Percentiles rank a stretch among this genome's conserved stretches.
Evolutionary conservation across 2,888 invertebrate genomes (phyloP).

Genomic region (Chloroclysta siterata): DNA sequence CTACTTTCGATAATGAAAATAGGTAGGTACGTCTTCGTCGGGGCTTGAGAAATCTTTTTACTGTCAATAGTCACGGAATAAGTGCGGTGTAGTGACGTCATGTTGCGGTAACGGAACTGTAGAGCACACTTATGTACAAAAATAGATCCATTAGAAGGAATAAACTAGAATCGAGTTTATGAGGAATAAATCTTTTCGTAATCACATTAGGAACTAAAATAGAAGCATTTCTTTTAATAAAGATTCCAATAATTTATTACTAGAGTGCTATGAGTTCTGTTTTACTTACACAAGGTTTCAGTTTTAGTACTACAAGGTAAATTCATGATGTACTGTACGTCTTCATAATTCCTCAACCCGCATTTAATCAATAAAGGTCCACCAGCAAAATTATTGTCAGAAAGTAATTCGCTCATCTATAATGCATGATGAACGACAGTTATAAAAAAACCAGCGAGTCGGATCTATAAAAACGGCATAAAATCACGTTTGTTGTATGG

Average conservation of each 20-base stretch:
- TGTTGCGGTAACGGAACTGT: conserved; percentile 38
- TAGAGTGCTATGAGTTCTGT: not conserved
- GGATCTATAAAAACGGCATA: too few species aligned
- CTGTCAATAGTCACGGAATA: conserved; percentile 44
- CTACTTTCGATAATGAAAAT: conserved; percentile 42
- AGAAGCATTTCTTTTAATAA: conserved; percentile 6
- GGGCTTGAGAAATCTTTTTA: conserved; percentile 41
- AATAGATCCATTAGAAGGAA: conserved; percentile 30
- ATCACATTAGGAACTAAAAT: conserved; percentile 9
- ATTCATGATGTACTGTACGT: too few species aligned
- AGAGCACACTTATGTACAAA: conserved; percentile 27
- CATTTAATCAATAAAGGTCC: too few species aligned
- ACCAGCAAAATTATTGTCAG: too few species aligned
- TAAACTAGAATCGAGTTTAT: conserved; percentile 28
- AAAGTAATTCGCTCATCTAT: too few species aligned
- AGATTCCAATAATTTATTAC: not conserved
- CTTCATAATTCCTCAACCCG: too few species aligned
- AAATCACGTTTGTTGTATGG: too few species aligned
- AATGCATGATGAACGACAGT: too few species aligned
- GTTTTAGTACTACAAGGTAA: too few species aligned
- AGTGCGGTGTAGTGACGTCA: conserved; percentile 36
- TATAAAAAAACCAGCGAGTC: too few species aligned
- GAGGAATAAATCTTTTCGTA: conserved; percentile 21
- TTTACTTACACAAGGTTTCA: too few species aligned
- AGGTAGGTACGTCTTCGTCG: conserved; percentile 38